These are phyloP conservation scores for Yoshiicerus persimilis DNA, from an alignment of 1,140 invertebrate genomes.

Conservation along the genomic window DNA sequence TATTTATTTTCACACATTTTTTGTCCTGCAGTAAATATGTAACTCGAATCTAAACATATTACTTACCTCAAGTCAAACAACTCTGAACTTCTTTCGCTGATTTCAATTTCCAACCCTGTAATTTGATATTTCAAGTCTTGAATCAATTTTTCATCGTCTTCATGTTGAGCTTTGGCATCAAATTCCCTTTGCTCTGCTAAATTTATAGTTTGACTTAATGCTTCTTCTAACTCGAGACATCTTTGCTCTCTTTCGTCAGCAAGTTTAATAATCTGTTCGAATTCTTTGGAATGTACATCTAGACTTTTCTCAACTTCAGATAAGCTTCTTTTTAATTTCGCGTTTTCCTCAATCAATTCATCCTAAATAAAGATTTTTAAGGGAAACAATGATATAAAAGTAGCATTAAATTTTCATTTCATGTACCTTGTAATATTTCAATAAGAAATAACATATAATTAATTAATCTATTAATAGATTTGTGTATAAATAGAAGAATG, in stretches of 20 bases:
- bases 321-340: not conserved
- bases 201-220: conserved; percentile 24
- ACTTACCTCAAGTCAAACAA: not conserved
- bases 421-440: too few species aligned
- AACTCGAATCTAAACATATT: not conserved
- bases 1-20: too few species aligned
- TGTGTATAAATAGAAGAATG: too few species aligned
- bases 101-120: not conserved
- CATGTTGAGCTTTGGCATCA: not conserved
- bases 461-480: too few species aligned
- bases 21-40: not conserved
- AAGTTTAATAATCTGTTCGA: conserved; percentile 1
- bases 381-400: too few species aligned
- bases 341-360: not conserved
- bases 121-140: not conserved
- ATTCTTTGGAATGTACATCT: conserved; percentile 16
- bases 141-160: not conserved
- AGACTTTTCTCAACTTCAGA: not conserved
- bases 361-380: too few species aligned
- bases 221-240: conserved; percentile 25
- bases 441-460: too few species aligned
- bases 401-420: too few species aligned
- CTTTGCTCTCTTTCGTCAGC: not conserved
- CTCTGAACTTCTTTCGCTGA: not conserved
- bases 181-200: conserved; percentile 29